Evolutionary conservation across 2,888 invertebrate species (phyloP), one percentile per base, ranked within the genome.

Genomic region (Plebejus melissa): DNA sequence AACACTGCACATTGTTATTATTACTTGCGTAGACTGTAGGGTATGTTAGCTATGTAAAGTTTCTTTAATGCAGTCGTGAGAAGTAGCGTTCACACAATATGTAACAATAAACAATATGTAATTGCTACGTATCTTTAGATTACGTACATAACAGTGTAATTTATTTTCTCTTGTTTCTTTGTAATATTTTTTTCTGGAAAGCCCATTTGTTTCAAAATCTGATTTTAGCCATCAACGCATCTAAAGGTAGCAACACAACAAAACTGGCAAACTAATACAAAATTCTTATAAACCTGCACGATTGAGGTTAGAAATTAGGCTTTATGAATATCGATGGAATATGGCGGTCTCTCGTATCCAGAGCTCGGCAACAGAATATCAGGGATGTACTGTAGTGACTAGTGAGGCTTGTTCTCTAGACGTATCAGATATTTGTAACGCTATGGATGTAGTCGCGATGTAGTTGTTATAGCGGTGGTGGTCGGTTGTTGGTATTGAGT

Each of bases 361-460:
- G 69, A 60, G 46, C 70, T 70, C 58, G 54, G 46, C 76, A 80
- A 70, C 81, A 79, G 80, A 85, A 86, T 90, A 90, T 90, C 91
- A 89, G 90, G 90, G 89, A 87, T 87, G 86, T 88, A 82, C 76
- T 86, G 87, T 88, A 90, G 90, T 82, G 83, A 84, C 82, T 85
- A 65, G 65, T 32, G 65, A 65, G 91, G 91, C 91, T 91, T 87
- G 88, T 87, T 85, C 86, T 83, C 81, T 86, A 85, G 83, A 85
- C 87, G 86, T 89, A 88, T 90, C 86, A 89, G 87, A 88, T 85
- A 85, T 88, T 90, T 88, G 87, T 89, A 90, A 86, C 87, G 88
- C 88, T 89, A 85, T 88, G 83, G 86, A 81, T 87, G 87, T 91
- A 88, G 87, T 85, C 5, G 41, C 41, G 71, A 28, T 28, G 41